These are phyloP conservation scores for Proterorhinus semilunaris DNA, from an alignment of 2,113 vertebrate genomes.

Conservation along the genomic window DNA sequence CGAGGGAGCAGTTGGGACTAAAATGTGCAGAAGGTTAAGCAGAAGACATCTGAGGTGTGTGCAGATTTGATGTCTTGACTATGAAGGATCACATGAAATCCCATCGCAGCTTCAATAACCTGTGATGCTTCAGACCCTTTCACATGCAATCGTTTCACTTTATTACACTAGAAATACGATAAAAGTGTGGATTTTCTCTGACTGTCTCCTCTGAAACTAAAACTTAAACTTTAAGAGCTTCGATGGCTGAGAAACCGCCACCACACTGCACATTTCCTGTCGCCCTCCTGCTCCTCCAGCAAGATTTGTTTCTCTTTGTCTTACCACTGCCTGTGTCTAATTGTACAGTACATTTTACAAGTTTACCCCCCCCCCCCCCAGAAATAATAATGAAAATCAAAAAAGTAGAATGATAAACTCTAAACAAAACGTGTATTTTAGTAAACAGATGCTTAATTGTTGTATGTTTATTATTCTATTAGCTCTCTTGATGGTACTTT, in stretches of 20 bases:
- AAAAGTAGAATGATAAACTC: too few species aligned
- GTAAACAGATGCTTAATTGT: too few species aligned
- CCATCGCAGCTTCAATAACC: background rate
- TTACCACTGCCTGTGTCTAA: too few species aligned
- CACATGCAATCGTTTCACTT: constrained; percentile 5
- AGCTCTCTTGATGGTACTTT: too few species aligned
- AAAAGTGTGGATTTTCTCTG: background rate
- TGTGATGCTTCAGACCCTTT: constrained; percentile 1
- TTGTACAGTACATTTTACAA: too few species aligned
- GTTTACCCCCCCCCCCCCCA: too few species aligned
- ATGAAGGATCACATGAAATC: constrained; percentile 1
- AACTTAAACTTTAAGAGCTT: constrained; percentile 2
- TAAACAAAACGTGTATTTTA: too few species aligned
- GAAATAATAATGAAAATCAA: too few species aligned
- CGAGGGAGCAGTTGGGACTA: background rate
- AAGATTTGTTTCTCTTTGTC: too few species aligned
- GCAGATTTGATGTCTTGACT: constrained; percentile 1
- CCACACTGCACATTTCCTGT: too few species aligned
- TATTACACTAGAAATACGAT: background rate
- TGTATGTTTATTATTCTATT: too few species aligned
- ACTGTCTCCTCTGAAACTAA: background rate
- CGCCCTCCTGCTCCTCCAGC: too few species aligned
- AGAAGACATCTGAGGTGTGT: background rate
- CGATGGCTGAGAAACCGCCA: background rate
- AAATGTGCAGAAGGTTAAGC: constrained; percentile 3